Conservation (phyloP, 1,140 invertebrate genomes). For the Drosophila biarmipes region DNA sequence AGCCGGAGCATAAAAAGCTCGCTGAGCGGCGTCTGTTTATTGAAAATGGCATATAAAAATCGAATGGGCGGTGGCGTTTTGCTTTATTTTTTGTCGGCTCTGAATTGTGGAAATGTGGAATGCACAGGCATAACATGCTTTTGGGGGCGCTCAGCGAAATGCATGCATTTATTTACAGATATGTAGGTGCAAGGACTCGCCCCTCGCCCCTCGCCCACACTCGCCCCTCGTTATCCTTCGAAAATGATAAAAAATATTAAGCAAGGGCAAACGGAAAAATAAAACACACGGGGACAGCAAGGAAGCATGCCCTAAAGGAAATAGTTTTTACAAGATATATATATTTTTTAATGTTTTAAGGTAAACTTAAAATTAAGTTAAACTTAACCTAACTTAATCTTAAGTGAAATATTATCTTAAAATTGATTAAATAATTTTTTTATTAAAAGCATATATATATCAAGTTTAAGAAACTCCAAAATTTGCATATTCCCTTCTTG, state of each 20-base stretch:
- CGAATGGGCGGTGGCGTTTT: conserved; percentile 19
- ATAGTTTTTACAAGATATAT: too few relatives aligned
- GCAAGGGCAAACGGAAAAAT: background rate
- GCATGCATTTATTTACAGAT: conserved; percentile 39
- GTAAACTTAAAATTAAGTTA: too few relatives aligned
- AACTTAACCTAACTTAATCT: too few relatives aligned
- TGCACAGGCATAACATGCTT: conserved; percentile 44
- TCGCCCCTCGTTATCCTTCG: background rate
- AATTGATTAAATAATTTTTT: too few relatives aligned
- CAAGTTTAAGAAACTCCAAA: too few relatives aligned
- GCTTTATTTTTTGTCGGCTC: conserved; percentile 1
- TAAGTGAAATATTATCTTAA: too few relatives aligned
- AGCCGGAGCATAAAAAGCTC: conserved; percentile 2
- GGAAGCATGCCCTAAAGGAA: background rate
- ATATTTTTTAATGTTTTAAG: too few relatives aligned
- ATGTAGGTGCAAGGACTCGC: conserved; percentile 16
- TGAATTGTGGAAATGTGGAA: conserved; percentile 17
- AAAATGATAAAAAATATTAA: conserved; percentile 20
- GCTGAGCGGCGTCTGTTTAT: conserved; percentile 58
- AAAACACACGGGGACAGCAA: too few relatives aligned
- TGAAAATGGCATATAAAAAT: conserved; percentile 74
- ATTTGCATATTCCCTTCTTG: too few relatives aligned
- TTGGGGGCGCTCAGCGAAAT: conserved; percentile 29
- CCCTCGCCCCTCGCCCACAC: too few relatives aligned
- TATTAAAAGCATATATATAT: too few relatives aligned